Percentiles rank a stretch among this genome's conserved stretches.
phyloP scores from a whole-genome alignment of 2,888 invertebrate species.

The Cantharis flavilabris region DNA sequence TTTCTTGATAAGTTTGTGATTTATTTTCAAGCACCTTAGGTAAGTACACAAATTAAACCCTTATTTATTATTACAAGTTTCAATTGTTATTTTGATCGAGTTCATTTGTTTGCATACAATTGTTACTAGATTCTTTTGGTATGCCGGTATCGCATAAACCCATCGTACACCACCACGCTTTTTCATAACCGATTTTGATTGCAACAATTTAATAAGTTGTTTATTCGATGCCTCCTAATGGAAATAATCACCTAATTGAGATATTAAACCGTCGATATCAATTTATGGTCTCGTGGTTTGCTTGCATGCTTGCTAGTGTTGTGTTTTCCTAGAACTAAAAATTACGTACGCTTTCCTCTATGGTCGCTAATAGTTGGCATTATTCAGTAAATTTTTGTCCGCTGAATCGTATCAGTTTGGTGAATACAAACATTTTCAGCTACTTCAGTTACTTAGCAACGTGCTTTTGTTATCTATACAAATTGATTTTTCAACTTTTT shows the following conservation, averaged over 20 bases:
- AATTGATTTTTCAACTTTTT: not conserved
- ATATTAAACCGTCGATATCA: not conserved
- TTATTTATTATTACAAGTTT: not conserved
- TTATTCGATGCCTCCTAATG: not conserved
- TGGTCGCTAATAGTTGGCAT: constrained; percentile 6
- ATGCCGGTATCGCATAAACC: not conserved
- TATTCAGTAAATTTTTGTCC: not conserved
- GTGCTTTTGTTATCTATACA: constrained; percentile 10
- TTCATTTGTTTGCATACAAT: not conserved
- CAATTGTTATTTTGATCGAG: not conserved
- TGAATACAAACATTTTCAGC: constrained; percentile 10
- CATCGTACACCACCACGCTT: not conserved
- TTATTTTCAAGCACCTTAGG: constrained; percentile 9
- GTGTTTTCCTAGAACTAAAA: not conserved
- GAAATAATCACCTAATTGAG: not conserved
- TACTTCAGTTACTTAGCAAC: constrained; percentile 10
- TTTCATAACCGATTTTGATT: too few species aligned
- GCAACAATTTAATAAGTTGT: not conserved
- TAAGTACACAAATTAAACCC: constrained; percentile 17
- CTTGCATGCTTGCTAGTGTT: not conserved
- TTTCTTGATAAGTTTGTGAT: constrained; percentile 24
- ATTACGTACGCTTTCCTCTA: not conserved
- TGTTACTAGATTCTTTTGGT: not conserved
- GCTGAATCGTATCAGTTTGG: not conserved
- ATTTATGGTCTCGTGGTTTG: not conserved